phyloP scores from a whole-genome alignment of 2,797 vertebrate species.

The Salmo trutta region DNA sequence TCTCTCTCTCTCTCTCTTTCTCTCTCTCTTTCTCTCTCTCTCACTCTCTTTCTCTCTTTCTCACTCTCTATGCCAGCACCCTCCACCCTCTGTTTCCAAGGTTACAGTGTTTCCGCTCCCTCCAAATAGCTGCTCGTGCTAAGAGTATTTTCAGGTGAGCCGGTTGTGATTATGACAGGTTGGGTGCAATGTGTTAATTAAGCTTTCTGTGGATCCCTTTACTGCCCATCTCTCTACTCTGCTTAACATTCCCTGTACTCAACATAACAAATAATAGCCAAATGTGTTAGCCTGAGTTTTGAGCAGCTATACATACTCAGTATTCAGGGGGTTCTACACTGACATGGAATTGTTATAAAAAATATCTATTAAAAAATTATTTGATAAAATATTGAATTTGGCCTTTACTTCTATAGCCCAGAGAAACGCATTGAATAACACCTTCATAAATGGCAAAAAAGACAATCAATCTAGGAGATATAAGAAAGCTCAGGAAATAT shows the following conservation, averaged over 20 bases:
- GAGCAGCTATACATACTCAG: not conserved
- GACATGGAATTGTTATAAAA: no score
- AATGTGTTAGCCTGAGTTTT: not conserved
- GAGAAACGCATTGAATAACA: no score
- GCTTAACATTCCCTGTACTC: not conserved
- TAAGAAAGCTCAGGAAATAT: no score
- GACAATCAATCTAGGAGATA: no score
- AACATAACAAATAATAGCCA: not conserved
- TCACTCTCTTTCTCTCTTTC: no score
- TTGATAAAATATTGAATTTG: no score
- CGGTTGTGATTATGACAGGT: slow-evolving; percentile 18
- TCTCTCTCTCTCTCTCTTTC: not conserved
- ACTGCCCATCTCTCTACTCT: not conserved
- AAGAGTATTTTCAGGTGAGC: slow-evolving; percentile 16
- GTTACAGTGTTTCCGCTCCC: not conserved
- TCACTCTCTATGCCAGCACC: no score
- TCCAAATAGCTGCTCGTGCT: slow-evolving; percentile 11
- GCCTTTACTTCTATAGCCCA: no score
- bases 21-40: not conserved
- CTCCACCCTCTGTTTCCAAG: slow-evolving; percentile 12
- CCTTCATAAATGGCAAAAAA: no score
- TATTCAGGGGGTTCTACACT: not conserved
- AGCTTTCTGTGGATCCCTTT: not conserved
- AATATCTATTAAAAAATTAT: no score
- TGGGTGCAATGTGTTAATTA: slow-evolving; percentile 11